Conservation (phyloP, 92 coral and sea anemone genomes). For the Epizoanthus rinbou region DNA sequence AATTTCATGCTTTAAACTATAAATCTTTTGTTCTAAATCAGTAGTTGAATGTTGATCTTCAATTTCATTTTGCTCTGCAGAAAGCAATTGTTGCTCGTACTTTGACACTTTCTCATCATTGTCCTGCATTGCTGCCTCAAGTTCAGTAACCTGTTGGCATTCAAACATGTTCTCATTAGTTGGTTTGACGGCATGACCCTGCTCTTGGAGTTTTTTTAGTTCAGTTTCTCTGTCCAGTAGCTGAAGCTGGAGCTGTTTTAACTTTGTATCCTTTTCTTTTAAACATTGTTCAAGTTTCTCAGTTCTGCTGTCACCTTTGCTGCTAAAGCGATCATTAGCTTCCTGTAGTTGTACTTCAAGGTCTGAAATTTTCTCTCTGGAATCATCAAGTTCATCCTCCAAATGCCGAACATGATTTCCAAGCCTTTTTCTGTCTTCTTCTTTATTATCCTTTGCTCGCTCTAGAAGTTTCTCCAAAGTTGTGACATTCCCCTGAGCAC, state of each 20-base stretch:
- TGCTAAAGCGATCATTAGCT: constrained; percentile 16
- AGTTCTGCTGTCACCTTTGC: constrained; percentile 38
- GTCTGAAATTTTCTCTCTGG: constrained; percentile 56
- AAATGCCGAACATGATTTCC: constrained; percentile 54
- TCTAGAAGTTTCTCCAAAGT: constrained; percentile 63
- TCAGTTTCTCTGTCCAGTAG: constrained; percentile 44
- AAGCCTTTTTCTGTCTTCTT: constrained; percentile 60
- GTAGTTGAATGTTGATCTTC: background rate
- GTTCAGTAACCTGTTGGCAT: background rate
- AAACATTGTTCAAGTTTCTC: constrained; percentile 57
- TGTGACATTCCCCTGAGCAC: constrained; percentile 60
- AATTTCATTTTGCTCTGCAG: background rate
- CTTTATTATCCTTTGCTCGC: constrained; percentile 45
- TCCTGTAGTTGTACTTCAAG: constrained; percentile 63
- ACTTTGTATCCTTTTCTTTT: constrained; percentile 40
- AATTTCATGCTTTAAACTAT: constrained; percentile 32
- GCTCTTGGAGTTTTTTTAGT: constrained; percentile 18
- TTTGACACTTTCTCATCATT: background rate
- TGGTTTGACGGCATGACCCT: background rate
- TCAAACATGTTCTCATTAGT: background rate
- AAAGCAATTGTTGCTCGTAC: constrained; percentile 20
- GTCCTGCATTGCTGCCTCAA: too few species aligned
- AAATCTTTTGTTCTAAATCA: constrained; percentile 4
- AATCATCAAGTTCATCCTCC: constrained; percentile 71
- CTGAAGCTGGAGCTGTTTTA: constrained; percentile 19